These are phyloP conservation scores for Platycnemis pennipes DNA, from an alignment of 2,888 invertebrate species.

Conservation along the genomic window DNA sequence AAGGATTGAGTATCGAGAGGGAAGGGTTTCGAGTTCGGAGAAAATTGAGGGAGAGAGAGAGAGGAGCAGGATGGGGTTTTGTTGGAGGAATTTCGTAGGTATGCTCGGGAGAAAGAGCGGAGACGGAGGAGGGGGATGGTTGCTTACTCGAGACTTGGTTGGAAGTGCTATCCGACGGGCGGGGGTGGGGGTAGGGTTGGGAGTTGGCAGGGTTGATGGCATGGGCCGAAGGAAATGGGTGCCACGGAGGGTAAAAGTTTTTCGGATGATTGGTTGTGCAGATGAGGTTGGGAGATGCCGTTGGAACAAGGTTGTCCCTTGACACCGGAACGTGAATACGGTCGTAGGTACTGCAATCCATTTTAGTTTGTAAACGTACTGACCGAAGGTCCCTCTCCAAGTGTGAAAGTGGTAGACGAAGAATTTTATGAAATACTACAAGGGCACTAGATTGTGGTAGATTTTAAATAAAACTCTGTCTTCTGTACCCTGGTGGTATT, in stretches of 20 bases:
- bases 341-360: background rate
- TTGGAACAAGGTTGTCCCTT: background rate
- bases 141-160: background rate
- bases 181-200: background rate
- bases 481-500: too few species aligned
- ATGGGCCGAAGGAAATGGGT: background rate
- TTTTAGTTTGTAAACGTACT: too few species aligned
- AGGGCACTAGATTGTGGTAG: too few species aligned
- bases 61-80: background rate
- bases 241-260: background rate
- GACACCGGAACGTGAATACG: background rate
- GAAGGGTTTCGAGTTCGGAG: background rate
- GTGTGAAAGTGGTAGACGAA: too few species aligned
- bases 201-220: background rate
- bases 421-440: too few species aligned
- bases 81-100: background rate
- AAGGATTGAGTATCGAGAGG: background rate
- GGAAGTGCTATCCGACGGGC: background rate
- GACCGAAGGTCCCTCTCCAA: too few species aligned
- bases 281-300: background rate
- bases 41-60: background rate
- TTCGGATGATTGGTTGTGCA: conserved; percentile 6
- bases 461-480: too few species aligned
- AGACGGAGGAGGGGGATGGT: background rate
- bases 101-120: background rate